Evolutionary conservation across 2,797 vertebrate genomes (phyloP).

Genomic region (Enteromius paludinosus): DNA sequence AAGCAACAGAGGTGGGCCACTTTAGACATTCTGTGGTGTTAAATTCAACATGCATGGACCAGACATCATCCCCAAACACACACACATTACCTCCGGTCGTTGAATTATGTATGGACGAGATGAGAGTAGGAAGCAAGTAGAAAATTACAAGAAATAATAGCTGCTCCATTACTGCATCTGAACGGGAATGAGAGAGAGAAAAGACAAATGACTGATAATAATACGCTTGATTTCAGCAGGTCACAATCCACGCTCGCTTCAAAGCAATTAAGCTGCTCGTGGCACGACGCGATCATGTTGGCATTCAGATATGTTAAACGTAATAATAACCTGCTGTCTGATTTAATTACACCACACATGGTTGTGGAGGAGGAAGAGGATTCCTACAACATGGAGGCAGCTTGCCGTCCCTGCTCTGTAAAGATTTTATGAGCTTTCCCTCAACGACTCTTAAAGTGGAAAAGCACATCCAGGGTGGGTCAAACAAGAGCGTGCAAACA

Average conservation of each 20-base stretch:
- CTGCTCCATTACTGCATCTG: constrained; percentile 79
- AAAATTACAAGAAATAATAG: constrained; percentile 75
- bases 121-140: constrained; percentile 74
- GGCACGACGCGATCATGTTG: constrained; percentile 6
- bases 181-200: constrained; percentile 63
- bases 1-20: constrained; percentile 10
- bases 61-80: constrained; percentile 39
- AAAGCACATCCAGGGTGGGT: constrained; percentile 18
- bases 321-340: constrained; percentile 27
- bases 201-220: constrained; percentile 18
- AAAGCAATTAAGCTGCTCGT: constrained; percentile 27
- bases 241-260: constrained; percentile 21
- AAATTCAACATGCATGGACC: constrained; percentile 38
- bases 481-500: constrained; percentile 21
- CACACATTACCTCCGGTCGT: constrained; percentile 80
- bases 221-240: constrained; percentile 29
- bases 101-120: constrained; percentile 82
- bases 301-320: constrained; percentile 30
- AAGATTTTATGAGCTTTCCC: constrained; percentile 51
- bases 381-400: constrained; percentile 1
- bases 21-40: constrained; percentile 46
- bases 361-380: constrained; percentile 25
- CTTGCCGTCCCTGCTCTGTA: constrained; percentile 6
- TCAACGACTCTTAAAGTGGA: constrained; percentile 17
- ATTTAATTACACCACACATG: constrained; percentile 26